Evolutionary conservation across 2,888 invertebrate species (phyloP).

Genomic region (Kryphioiulus occultus): DNA sequence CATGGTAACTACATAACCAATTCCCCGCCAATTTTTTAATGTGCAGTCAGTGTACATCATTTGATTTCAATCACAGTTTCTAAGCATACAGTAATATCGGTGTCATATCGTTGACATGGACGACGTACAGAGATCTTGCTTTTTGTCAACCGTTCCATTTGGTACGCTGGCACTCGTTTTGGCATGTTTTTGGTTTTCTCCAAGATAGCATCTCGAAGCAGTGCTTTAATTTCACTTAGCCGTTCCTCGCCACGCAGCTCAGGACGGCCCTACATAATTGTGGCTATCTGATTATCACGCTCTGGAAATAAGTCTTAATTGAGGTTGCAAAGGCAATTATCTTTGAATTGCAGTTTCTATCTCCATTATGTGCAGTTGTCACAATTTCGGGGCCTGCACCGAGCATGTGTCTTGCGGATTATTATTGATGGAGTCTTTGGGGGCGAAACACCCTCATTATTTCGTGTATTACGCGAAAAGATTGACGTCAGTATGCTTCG

Average conservation of each 20-base stretch:
- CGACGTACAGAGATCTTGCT: background rate
- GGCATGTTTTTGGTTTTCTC: background rate
- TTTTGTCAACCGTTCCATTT: background rate
- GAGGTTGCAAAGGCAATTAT: conserved; percentile 35
- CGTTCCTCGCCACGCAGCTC: background rate
- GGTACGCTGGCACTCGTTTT: too few relatives aligned
- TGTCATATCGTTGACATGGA: background rate
- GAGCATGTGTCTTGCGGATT: conserved; percentile 15
- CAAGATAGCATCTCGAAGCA: background rate
- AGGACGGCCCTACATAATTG: background rate
- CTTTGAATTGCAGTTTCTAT: conserved; percentile 12
- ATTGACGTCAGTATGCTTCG: conserved; percentile 1
- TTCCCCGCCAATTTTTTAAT: too few relatives aligned
- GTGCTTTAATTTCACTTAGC: background rate
- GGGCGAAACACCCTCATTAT: conserved; percentile 26
- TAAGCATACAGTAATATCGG: too few relatives aligned
- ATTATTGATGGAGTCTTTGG: conserved; percentile 28
- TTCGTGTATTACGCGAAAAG: background rate
- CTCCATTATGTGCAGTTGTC: conserved; percentile 35
- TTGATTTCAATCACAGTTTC: too few relatives aligned
- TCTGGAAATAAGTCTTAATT: conserved; percentile 35
- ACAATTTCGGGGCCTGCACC: background rate
- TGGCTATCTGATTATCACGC: conserved; percentile 26
- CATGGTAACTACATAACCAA: too few relatives aligned
- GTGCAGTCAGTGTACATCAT: too few relatives aligned